A percentile compares a stretch with the other conserved stretches of the same genome.
These are phyloP conservation scores for Hippolais icterina DNA, from an alignment of 2,113 vertebrate genomes.

Conservation along the genomic window DNA sequence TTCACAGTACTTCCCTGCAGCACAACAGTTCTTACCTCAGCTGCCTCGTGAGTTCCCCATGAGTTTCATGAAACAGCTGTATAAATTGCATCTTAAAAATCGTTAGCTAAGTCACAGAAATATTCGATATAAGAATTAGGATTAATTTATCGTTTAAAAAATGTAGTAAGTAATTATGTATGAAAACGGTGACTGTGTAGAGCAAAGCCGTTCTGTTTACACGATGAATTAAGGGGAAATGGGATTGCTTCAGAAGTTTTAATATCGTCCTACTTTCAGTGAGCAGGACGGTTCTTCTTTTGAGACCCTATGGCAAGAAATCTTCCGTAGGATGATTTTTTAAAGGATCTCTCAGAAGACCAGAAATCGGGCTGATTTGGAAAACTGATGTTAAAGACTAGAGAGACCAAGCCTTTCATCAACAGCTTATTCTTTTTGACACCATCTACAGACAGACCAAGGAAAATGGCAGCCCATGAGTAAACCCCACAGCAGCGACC, in stretches of 20 bases:
- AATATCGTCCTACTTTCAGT: neutral
- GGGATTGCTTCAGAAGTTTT: neutral
- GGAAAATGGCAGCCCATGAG: neutral
- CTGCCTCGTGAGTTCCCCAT: neutral
- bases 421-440: neutral
- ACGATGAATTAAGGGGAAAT: accelerated
- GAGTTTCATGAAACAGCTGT: neutral
- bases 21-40: neutral
- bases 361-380: accelerated
- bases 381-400: neutral
- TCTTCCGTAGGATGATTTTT: accelerated
- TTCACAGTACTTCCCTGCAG: accelerated
- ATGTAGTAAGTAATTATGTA: neutral
- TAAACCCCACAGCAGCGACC: accelerated
- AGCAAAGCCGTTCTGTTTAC: neutral
- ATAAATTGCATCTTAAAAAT: neutral
- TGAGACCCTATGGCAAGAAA: neutral
- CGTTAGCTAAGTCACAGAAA: neutral
- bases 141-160: neutral
- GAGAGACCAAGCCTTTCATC: neutral
- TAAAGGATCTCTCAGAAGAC: neutral
- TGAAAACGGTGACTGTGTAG: neutral
- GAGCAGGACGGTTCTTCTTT: neutral
- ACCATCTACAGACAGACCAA: no score
- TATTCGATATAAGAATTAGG: neutral